Percentiles rank a stretch among this genome's conserved stretches.
These are phyloP conservation scores for Eilema caniola DNA, from an alignment of 2,888 invertebrate species.

Conservation along the genomic window DNA sequence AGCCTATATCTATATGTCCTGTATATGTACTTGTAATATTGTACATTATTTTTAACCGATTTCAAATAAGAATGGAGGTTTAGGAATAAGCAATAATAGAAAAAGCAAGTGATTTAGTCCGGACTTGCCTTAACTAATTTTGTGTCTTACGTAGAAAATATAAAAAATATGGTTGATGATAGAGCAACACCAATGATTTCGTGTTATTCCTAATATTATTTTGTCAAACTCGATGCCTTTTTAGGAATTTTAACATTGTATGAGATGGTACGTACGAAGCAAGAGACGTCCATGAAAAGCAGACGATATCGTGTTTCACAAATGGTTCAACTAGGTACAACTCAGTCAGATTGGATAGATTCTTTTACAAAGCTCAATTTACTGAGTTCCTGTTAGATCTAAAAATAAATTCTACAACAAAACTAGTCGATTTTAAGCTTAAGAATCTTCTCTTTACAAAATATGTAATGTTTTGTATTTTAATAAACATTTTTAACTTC, in stretches of 20 bases:
- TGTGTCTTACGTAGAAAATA: too few species aligned
- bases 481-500: too few species aligned
- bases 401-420: too few species aligned
- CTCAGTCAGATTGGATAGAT: slow-evolving; percentile 54
- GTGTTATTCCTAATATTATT: background rate
- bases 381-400: background rate
- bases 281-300: slow-evolving; percentile 35
- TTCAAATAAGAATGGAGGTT: too few species aligned
- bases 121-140: too few species aligned
- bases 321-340: slow-evolving; percentile 56
- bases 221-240: background rate
- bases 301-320: slow-evolving; percentile 61
- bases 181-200: too few species aligned
- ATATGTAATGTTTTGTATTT: background rate
- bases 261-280: background rate
- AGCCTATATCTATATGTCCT: too few species aligned
- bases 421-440: background rate
- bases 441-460: background rate
- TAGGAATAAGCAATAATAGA: too few species aligned
- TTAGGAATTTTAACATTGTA: background rate
- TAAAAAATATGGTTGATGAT: background rate
- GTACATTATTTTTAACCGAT: too few species aligned
- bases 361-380: slow-evolving; percentile 9
- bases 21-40: too few species aligned
- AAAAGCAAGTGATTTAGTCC: too few species aligned